Percentiles rank a stretch among this genome's conserved stretches.
Evolutionary conservation across 2,797 vertebrate genomes (phyloP).

Genomic region (Vultur gryphus): DNA sequence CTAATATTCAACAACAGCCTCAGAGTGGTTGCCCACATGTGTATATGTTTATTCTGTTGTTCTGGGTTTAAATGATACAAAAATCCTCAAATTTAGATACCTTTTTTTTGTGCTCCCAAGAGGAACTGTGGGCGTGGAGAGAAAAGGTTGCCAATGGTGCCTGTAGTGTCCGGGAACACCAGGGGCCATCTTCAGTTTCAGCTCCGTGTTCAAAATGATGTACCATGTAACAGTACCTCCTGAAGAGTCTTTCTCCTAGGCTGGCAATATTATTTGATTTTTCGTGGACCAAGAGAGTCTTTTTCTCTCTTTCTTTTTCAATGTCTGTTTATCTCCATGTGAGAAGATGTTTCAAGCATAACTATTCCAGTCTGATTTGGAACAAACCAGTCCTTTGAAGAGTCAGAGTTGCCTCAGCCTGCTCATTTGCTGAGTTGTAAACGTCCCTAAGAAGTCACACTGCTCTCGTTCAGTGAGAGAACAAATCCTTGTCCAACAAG

Average conservation of each 20-base stretch:
- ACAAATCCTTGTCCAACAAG: neutral
- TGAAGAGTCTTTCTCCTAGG: neutral
- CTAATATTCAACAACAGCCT: neutral
- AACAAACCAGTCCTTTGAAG: neutral
- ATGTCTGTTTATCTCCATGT: neutral
- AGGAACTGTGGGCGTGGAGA: neutral
- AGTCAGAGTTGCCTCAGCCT: neutral
- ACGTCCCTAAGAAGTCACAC: neutral
- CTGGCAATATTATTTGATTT: neutral
- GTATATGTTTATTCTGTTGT: neutral
- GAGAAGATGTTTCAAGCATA: neutral
- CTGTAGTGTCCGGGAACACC: neutral
- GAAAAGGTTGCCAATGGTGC: neutral
- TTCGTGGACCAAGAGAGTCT: neutral
- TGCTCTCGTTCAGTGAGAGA: neutral
- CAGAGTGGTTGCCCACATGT: neutral
- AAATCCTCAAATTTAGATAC: neutral
- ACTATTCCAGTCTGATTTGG: neutral
- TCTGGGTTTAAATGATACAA: neutral
- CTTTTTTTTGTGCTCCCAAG: neutral
- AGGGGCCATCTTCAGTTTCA: neutral
- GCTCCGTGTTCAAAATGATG: neutral
- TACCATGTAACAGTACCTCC: neutral
- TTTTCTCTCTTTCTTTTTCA: neutral
- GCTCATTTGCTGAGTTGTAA: neutral